Evolutionary conservation across 2,888 invertebrate species (phyloP).

Genomic region (Dynastes grantii): DNA sequence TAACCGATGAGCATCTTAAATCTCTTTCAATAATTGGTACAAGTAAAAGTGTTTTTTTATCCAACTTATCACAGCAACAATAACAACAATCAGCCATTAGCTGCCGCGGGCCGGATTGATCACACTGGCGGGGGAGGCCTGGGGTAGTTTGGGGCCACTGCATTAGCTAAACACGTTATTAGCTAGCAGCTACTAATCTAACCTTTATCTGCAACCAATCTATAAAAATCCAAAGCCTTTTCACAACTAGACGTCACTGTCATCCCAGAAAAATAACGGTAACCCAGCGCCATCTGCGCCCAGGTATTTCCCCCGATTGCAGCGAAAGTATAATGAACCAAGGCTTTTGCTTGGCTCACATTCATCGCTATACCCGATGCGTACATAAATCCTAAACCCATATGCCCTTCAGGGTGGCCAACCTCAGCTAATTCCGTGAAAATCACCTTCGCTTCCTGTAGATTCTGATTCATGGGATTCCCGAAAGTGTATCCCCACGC

Average conservation of each 20-base stretch:
- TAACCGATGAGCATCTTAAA: too few relatives aligned
- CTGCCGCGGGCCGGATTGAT: too few relatives aligned
- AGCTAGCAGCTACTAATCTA: conserved; percentile 42
- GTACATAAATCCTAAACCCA: conserved; percentile 84
- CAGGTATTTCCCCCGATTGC: conserved; percentile 92
- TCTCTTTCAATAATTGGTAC: too few relatives aligned
- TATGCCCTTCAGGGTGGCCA: conserved; percentile 92
- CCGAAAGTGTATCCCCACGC: conserved; percentile 94
- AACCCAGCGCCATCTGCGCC: conserved; percentile 98
- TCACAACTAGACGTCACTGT: conserved; percentile 93
- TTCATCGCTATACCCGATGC: conserved; percentile 90
- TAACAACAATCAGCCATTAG: too few relatives aligned
- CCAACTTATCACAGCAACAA: too few relatives aligned
- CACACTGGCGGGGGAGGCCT: too few relatives aligned
- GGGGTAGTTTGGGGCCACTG: too few relatives aligned
- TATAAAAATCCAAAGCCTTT: conserved; percentile 91
- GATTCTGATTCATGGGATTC: conserved; percentile 83
- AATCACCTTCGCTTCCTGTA: conserved; percentile 76
- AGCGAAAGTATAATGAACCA: conserved; percentile 93
- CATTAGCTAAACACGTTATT: too few relatives aligned
- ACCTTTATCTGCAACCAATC: conserved; percentile 92
- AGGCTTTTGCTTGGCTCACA: conserved; percentile 89
- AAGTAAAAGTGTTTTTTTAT: too few relatives aligned
- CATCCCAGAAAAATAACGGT: conserved; percentile 93
- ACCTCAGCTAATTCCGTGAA: conserved; percentile 76